Evolutionary conservation across 1,140 invertebrate genomes (phyloP).

Genomic region (Drosophila bocki): DNA sequence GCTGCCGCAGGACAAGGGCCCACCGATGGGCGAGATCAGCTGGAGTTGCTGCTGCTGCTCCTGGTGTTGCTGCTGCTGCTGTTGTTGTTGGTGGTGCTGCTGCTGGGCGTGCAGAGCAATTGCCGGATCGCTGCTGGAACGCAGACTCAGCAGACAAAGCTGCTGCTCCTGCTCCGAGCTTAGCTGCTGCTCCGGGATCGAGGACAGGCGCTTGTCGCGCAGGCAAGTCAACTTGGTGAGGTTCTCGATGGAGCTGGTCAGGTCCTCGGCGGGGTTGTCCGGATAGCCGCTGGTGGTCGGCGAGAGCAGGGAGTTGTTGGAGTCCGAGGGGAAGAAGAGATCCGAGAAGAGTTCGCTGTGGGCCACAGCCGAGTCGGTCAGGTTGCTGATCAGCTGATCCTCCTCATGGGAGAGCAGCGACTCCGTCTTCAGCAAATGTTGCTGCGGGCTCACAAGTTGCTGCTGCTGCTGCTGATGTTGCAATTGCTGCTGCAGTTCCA

Average conservation of each 20-base stretch:
- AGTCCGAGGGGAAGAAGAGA: constrained; percentile 80
- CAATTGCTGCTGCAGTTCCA: constrained; percentile 48
- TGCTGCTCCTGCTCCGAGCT: constrained; percentile 75
- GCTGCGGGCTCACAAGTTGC: constrained; percentile 41
- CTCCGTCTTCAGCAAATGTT: constrained; percentile 56
- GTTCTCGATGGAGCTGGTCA: constrained; percentile 80
- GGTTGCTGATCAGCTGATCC: constrained; percentile 78
- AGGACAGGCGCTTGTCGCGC: constrained; percentile 84
- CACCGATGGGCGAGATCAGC: constrained; percentile 73
- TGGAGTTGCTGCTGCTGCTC: constrained; percentile 59
- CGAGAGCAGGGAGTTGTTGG: constrained; percentile 78
- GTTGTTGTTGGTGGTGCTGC: constrained; percentile 56
- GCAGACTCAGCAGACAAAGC: constrained; percentile 73
- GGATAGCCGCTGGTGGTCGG: constrained; percentile 63
- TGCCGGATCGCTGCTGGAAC: constrained; percentile 83
- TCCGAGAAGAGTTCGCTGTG: constrained; percentile 81
- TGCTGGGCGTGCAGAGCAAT: constrained; percentile 76
- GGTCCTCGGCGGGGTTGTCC: constrained; percentile 66
- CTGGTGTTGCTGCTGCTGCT: constrained; percentile 48
- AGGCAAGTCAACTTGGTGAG: constrained; percentile 81
- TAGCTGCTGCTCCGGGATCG: constrained; percentile 82
- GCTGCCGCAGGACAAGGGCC: constrained; percentile 85
- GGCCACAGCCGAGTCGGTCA: constrained; percentile 70
- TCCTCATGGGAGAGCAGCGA: constrained; percentile 76
- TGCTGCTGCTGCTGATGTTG: constrained; percentile 53